Evolutionary conservation across 1,140 invertebrate genomes (phyloP).

Genomic region (Drosophila burlai): DNA sequence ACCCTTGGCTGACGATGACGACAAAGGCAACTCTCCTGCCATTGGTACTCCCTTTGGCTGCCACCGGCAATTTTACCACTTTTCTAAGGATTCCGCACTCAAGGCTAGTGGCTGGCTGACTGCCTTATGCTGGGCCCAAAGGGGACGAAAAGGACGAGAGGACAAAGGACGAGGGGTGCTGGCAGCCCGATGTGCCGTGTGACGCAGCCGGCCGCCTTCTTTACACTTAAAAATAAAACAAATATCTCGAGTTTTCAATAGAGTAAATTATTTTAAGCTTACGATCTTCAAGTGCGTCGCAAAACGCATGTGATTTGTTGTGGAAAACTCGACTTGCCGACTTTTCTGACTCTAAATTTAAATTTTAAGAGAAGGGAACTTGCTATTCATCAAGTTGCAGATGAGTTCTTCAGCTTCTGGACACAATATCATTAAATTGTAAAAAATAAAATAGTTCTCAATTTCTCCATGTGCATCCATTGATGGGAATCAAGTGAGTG

Average conservation of each 20-base stretch:
- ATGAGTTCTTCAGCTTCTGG: background rate
- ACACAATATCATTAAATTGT: background rate
- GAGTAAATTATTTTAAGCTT: background rate
- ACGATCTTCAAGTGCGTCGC: too few relatives aligned
- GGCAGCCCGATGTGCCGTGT: slow-evolving; percentile 19
- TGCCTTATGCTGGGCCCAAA: slow-evolving; percentile 8
- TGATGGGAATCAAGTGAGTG: slow-evolving; percentile 74
- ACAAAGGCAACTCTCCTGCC: slow-evolving; percentile 35
- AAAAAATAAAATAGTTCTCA: background rate
- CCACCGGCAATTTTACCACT: slow-evolving; percentile 78
- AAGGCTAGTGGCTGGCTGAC: slow-evolving; percentile 55
- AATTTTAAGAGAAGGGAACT: too few relatives aligned
- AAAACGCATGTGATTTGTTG: too few relatives aligned
- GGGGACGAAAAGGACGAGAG: slow-evolving; percentile 8
- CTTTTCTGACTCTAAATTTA: background rate
- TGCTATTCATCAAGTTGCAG: background rate
- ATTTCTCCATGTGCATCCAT: slow-evolving; percentile 29
- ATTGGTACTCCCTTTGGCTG: slow-evolving; percentile 31
- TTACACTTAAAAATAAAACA: slow-evolving; percentile 10
- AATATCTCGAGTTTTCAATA: background rate
- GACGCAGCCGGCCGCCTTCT: slow-evolving; percentile 20
- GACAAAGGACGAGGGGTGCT: slow-evolving; percentile 17
- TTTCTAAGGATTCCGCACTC: slow-evolving; percentile 78
- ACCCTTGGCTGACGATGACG: slow-evolving; percentile 55
- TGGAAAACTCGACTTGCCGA: too few relatives aligned